phyloP scores from a whole-genome alignment of 2,797 vertebrate species.

The Pteronotus mesoamericanus region DNA sequence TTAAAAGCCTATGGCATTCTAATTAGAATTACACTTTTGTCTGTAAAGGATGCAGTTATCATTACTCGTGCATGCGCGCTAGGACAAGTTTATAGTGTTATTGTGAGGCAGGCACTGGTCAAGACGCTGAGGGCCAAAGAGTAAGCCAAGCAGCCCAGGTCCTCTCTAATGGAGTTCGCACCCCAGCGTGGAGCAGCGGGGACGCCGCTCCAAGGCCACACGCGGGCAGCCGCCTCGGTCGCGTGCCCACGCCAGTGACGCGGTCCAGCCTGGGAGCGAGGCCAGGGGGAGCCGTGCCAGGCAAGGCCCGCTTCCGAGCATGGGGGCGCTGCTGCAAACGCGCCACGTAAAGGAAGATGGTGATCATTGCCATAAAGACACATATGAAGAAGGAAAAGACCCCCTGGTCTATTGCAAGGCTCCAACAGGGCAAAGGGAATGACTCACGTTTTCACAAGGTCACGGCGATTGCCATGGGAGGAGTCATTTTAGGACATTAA shows the following conservation, averaged over 20 bases:
- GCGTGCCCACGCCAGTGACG: too few species aligned
- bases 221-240: accelerated
- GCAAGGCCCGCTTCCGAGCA: neutral
- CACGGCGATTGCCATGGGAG: neutral
- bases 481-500: neutral
- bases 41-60: neutral
- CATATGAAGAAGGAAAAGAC: neutral
- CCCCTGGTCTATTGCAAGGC: neutral
- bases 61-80: neutral
- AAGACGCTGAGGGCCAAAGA: neutral
- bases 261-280: neutral
- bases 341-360: neutral
- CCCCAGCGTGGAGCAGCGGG: neutral
- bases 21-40: neutral
- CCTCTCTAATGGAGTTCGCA: neutral
- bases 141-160: neutral
- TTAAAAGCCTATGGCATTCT: neutral
- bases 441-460: neutral
- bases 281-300: neutral
- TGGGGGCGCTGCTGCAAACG: neutral
- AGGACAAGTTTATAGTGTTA: neutral
- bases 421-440: neutral
- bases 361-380: neutral
- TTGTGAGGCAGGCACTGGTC: neutral
- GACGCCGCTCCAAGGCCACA: neutral